Evolutionary conservation across 2,113 vertebrate species (phyloP), one percentile per base, ranked within the genome.

Genomic region (Condylura cristata): DNA sequence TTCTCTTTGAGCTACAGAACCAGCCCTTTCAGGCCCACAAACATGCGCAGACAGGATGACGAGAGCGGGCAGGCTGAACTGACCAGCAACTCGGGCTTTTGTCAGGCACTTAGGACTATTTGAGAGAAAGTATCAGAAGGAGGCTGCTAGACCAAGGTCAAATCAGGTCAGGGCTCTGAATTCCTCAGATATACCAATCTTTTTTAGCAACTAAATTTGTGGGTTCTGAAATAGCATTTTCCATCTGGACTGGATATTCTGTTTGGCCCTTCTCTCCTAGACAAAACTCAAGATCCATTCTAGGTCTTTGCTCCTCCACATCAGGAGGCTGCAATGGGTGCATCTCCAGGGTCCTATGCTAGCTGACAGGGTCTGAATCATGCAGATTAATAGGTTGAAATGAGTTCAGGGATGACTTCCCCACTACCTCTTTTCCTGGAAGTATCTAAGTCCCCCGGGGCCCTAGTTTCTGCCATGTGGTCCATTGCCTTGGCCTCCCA

Each of bases 201-300:
- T 86, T 34, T 51, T 56, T 41, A 66, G 71, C n/a, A 56, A 28
- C 16, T 24, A 22, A 56, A 56, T 5, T 18, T 46, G 24, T 81
- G 32, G 89, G 39, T 60, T 90, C 66, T 87, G 68, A 87, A 68
- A 72, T 61, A 92, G 76, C 32, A 72, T 91, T 93, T 92, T 56
- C 63, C 56, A 34, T 65, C 60, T 80, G 61, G 75, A 44, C 26
- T 75, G 13, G 5, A 56, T 72, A 32, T 66, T 88, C 13, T 70
- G n/a, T 95, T 18, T 60, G 41, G 20, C 66, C 24, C 6, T 66
- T 3, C 65, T 76, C 20, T 37, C 56, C 17, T 20, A 17, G 39
- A 32, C 5, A 58, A 56, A 56, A 56, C 53, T 20, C 53, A 22
- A 56, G 56, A 63, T 63, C 61, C 63, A 78, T 37, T 68, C 72